Evolutionary conservation across 35 echinoderm and acorn worm species (phyloP), one percentile per base, ranked within the genome.

Genomic region (Strongylocentrotus purpuratus): DNA sequence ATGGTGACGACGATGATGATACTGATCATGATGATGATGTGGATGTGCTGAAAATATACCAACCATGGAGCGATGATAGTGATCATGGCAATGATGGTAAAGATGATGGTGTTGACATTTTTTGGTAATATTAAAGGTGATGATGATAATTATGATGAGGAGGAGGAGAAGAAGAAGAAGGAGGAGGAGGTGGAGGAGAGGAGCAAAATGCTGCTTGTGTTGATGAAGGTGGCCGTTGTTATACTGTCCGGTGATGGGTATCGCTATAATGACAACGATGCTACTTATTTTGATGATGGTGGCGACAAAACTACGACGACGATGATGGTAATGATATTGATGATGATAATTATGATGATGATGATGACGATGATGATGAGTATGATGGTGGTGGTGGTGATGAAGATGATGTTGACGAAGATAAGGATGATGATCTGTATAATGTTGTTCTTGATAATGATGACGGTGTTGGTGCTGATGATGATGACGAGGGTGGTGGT

Each of bases 281-380:
- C 15, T 41, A 41, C 9, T 58, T 33, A 48, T 95, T 32, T 9
- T 95, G 3, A 87, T 95, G 70, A 87, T 95, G 94, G 85, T 85
- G 94, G 85, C 46, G 94, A 85, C 5, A 47, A 33, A 3, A 95
- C 31, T 33, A 87, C 33, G 33, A 95, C 31, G 70, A 95, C 33
- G 65, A 95, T 87, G 85, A n/a, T 48, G 78, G 35, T 95, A 48
- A 95, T 95, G 78, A 87, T 95, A 70, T 90, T 86, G 94, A 88
- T 86, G 48, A 61, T 61, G 13, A 11, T 11, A 61, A 61, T 61
- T 4, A 17, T 61, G 14, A 61, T 61, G 18, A 52, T 88, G 46
- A 88, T 87, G 20, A 88, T 45, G 33, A 88, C 86, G 78, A 87
- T 86, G 65, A 46, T 95, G 78, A 47, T 95, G 94, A 95, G 89